Percentiles rank a stretch among this genome's conserved stretches.
Evolutionary conservation across 2,888 invertebrate species (phyloP).

Genomic region (Coremacera marginata): DNA sequence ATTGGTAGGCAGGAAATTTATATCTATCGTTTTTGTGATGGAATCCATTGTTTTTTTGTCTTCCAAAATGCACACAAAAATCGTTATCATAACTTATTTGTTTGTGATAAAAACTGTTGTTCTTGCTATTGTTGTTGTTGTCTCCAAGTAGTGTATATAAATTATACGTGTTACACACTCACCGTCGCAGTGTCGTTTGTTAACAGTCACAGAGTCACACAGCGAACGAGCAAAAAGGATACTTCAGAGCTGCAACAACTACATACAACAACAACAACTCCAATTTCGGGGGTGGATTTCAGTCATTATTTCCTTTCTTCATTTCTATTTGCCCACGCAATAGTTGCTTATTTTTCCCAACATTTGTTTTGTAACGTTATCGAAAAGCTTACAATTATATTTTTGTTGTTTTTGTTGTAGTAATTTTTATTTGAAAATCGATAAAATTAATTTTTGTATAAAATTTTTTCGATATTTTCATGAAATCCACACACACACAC

Average conservation of each 20-base stretch:
- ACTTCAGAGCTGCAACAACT: neutral
- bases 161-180: conserved; percentile 21
- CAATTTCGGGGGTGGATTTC: conserved; percentile 14
- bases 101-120: neutral
- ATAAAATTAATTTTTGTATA: neutral
- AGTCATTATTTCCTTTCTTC: neutral
- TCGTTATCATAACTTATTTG: too few species aligned
- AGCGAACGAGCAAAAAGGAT: neutral
- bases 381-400: neutral
- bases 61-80: too few species aligned
- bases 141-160: conserved; percentile 30
- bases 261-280: neutral
- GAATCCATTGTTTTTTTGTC: too few species aligned
- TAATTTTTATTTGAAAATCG: neutral
- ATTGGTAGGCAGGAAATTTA: too few species aligned
- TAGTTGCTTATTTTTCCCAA: neutral
- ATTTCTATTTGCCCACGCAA: neutral
- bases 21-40: too few species aligned
- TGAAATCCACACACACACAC: neutral
- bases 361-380: neutral
- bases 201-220: conserved; percentile 4
- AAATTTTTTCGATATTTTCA: neutral
- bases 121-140: neutral
- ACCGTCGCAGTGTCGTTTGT: neutral
- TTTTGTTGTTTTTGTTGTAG: neutral